A percentile compares a stretch with the other conserved stretches of the same genome.
These are phyloP conservation scores for Octonoba sinensis DNA, from an alignment of 2,888 invertebrate species.

Conservation along the genomic window DNA sequence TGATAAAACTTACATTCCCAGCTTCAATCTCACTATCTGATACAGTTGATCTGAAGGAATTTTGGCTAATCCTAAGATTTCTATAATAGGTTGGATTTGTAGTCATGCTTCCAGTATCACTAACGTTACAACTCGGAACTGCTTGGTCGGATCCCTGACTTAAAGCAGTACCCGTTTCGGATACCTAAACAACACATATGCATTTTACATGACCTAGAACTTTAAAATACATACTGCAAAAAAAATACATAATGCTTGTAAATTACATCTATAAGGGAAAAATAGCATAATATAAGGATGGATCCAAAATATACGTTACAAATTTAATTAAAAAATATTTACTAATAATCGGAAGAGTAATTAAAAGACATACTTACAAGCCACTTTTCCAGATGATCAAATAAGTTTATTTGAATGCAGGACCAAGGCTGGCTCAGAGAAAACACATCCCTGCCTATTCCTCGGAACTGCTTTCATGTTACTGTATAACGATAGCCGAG, in stretches of 20 bases:
- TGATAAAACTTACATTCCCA: slow-evolving; percentile 59
- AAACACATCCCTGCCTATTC: no score
- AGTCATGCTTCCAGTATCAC: slow-evolving; percentile 84
- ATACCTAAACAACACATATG: slow-evolving; percentile 68
- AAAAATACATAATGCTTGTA: background rate
- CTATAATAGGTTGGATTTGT: slow-evolving; percentile 81
- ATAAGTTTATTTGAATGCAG: no score
- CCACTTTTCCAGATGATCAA: no score
- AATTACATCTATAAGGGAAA: background rate
- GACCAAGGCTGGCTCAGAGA: no score
- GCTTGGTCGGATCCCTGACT: slow-evolving; percentile 67
- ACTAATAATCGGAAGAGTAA: no score
- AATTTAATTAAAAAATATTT: no score
- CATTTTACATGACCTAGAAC: background rate
- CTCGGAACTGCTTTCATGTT: no score
- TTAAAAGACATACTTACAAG: no score
- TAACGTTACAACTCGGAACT: slow-evolving; percentile 68
- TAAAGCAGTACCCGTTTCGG: slow-evolving; percentile 73
- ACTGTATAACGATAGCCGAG: no score
- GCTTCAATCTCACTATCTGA: slow-evolving; percentile 92
- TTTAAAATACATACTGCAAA: background rate
- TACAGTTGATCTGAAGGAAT: slow-evolving; percentile 83
- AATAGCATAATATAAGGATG: background rate
- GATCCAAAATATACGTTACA: background rate
- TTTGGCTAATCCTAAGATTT: slow-evolving; percentile 80